Evolutionary conservation across 2,797 vertebrate genomes (phyloP), one percentile per base, ranked within the genome.

Genomic region (Chiroxiphia lanceolata): DNA sequence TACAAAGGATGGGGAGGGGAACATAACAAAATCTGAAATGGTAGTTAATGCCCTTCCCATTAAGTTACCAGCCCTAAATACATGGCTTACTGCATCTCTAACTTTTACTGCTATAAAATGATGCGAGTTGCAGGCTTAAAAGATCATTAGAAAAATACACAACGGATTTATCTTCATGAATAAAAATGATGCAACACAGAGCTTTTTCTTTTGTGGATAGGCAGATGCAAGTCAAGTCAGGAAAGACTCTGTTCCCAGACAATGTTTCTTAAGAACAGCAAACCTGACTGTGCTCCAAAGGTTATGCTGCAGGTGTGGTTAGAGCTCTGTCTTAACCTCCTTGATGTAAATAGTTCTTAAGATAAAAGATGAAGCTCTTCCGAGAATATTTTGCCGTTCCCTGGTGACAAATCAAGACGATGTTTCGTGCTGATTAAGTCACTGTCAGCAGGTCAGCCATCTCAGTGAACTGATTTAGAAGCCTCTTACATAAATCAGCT

Each of bases 121-220:
- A 54, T 63, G 76, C 83, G 89, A 90, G 93, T 80, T 84, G 88
- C 86, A 95, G 86, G 74, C 90, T 96, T 89, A 94, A 93, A 86
- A 87, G 95, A 95, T 95, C 83, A 80, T 96, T 94, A 94, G 91
- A 93, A 95, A 96, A 93, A 96, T 51, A 90, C 88, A 93, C 95
- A 95, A 59, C 23, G 60, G 95, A 74, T 95, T 96, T 94, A 94
- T 94, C 88, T 94, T 77, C 86, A 44, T 87, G 93, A 95, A 96
- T 94, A 91, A 86, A 94, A 94, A 84, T 70, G 81, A 70, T 90
- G 63, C 67, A 74, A 81, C 74, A 17, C 63, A n/a, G 60, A 76
- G 76, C 42, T 74, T 78, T 79, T 74, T 74, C 65, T 95, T 83
- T 81, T 79, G 80, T 82, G 85, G 71, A 26, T 76, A 82, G 70